Base-by-base conservation (phyloP, 1,140 invertebrate genomes). In the Drosophila mauritiana region DNA sequence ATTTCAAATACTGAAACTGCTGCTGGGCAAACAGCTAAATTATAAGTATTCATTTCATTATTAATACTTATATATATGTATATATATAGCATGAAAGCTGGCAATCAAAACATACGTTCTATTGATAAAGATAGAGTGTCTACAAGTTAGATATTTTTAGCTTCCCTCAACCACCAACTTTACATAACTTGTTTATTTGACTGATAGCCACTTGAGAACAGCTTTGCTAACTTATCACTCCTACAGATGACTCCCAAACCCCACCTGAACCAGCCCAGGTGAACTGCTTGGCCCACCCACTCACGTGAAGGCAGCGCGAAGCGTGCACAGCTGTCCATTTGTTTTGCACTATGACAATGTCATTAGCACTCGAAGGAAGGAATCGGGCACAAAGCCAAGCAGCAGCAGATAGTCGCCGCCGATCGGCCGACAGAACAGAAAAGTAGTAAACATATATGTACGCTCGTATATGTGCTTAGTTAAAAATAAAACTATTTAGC, bases 401-500 rank as follows among this genome's bases (percentile, higher is more conserved):
- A 57, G 61, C 61, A 57, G 17, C 73, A 78, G 68, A 85, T 85
- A 78, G 62, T 51, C 6, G 27, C 7, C 54, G 37, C 62, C 49
- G 63, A 39, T 63, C 61, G 65, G 61, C 53, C 52, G 65, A 61
- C 34, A 34, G 68, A 25, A 57, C 42, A 57, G 56, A 73, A 51
- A 55, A 56, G 65, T 31, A 56, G 22, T 43, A 43, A 58, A 40
- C 22, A 22, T 48, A 57, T 40, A 13, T 40, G 20, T 17, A n/a
- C 3, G 25, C 27, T 49, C 13, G 46, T 37, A 68, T 57, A 56
- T 59, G 54, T 75, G 65, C 40, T 56, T 59, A 49, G 49, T 80
- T 86, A 83, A 73, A 79, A 83, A 86, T 86, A 86, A 83, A 85
- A 83, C 83, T 83, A 82, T 86, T 83, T 79, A 88, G 81, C 83